Evolutionary conservation across 2,888 invertebrate genomes (phyloP), one percentile per base, ranked within the genome.

Genomic region (Liopterus haemorrhoidalis): DNA sequence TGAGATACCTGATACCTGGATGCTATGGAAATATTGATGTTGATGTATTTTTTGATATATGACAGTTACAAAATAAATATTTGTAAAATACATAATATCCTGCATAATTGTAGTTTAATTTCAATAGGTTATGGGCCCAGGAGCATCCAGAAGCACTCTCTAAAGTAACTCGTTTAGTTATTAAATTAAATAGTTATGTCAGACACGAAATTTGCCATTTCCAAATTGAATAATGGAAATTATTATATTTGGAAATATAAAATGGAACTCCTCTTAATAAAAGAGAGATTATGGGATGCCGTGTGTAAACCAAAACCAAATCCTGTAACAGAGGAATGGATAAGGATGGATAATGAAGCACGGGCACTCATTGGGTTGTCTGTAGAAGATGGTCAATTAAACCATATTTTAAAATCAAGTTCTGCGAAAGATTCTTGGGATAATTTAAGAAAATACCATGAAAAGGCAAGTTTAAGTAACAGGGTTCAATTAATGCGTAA

Each of bases 191-290:
- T n/a, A n/a, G n/a, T n/a, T n/a, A n/a, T n/a, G n/a, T n/a, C n/a
- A n/a, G n/a, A n/a, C n/a, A n/a, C n/a, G n/a, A n/a, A n/a, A n/a
- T n/a, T n/a, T n/a, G n/a, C n/a, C n/a, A 24, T 30, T 12, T 35
- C 41, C 11, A 55, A 50, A 25, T 22, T 53, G 6, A 54, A 53
- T 30, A 46, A 44, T 18, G 48, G 42, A 9, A 54, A 55, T 30
- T 54, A 48, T 25, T 22, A 48, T 2, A 41, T 39, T 1, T 53
- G 54, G 51, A 54, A 50, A 5, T 46, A 53, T 6, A 49, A 51
- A 22, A n/a, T 52, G 8, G 44, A 51, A 25, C 41, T 54, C 5
- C 24, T 50, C 2, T 32, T 53, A 4, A 45, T 52, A 0, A 40
- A 49, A 11, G 52, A 56, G 18, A 46, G 49, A 2, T 37, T 51